Evolutionary conservation across 2,797 vertebrate species (phyloP).

Genomic region (Leptoclinus maculatus): DNA sequence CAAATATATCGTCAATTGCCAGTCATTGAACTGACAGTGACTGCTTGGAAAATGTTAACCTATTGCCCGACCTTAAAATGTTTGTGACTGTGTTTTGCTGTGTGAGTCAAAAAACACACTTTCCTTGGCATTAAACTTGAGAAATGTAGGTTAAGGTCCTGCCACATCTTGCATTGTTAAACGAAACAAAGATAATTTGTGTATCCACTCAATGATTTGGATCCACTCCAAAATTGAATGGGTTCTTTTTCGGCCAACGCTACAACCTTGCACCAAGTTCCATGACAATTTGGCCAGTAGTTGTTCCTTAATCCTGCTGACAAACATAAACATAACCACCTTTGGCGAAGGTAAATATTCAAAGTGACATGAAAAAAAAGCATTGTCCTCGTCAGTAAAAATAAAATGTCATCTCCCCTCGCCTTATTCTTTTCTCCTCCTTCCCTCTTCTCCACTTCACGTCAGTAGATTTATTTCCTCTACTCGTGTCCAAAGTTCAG

Average conservation of each 20-base stretch:
- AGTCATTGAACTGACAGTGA: too few species aligned
- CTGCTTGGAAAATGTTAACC: too few species aligned
- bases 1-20: too few species aligned
- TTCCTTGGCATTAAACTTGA: not conserved
- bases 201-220: not conserved
- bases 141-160: not conserved
- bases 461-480: constrained; percentile 69
- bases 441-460: constrained; percentile 32
- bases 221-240: not conserved
- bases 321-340: not conserved
- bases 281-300: not conserved
- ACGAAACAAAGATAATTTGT: not conserved
- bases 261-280: not conserved
- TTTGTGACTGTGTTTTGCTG: not conserved
- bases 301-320: not conserved
- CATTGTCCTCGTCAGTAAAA: not conserved
- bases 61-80: too few species aligned
- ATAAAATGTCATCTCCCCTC: not conserved
- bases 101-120: not conserved
- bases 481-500: constrained; percentile 72
- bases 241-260: not conserved
- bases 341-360: not conserved
- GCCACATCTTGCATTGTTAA: not conserved
- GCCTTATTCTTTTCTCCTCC: not conserved
- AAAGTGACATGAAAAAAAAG: not conserved